Evolutionary conservation across 2,113 vertebrate species (phyloP), one percentile per base, ranked within the genome.

Genomic region (Lethenteron reissneri): DNA sequence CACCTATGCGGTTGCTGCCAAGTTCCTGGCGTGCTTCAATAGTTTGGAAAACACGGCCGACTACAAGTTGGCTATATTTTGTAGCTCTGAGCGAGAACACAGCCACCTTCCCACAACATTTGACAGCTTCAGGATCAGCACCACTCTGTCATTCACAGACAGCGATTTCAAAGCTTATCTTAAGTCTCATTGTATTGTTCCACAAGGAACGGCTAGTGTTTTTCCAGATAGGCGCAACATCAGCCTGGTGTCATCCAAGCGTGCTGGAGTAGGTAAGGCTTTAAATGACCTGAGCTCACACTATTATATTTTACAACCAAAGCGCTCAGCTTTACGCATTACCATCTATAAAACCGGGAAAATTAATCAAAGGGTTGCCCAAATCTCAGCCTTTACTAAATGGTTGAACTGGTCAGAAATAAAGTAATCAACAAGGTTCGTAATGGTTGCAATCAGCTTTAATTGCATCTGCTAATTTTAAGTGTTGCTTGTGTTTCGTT

Each of bases 21-120:
- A 79, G 5, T 70, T 83, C 56, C 80, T 80, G 56, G 79, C 78
- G 56, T 60, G 72, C 15, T 83, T 81, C 71, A 80, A 85, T 56
- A 10, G 3, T 14, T 75, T 84, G 1, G 73, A 80, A 73, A 77
- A 71, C 21, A 80, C 73, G 3, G 75, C 76, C 2, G 72, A 71
- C 15, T 85, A 83, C 71, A 78, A 77, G 25, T 70, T 86, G 70
- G 74, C 83, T 8, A 77, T 84, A 8, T 74, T 84, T 70, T 82
- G 82, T 71, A 77, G 80, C 0, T 77, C 81, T 69, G 80, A 73
- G 21, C 78, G 77, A 73, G 83, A 83, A 72, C 81, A 82, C 76
- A 78, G 77, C 75, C 84, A 84, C 13, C 76, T 85, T 14, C 80
- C 81, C 10, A 83, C 81, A 13, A 82, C 80, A 76, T 83, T 86